Conservation (phyloP, 2,113 vertebrate genomes). For the Theropithecus gelada region DNA sequence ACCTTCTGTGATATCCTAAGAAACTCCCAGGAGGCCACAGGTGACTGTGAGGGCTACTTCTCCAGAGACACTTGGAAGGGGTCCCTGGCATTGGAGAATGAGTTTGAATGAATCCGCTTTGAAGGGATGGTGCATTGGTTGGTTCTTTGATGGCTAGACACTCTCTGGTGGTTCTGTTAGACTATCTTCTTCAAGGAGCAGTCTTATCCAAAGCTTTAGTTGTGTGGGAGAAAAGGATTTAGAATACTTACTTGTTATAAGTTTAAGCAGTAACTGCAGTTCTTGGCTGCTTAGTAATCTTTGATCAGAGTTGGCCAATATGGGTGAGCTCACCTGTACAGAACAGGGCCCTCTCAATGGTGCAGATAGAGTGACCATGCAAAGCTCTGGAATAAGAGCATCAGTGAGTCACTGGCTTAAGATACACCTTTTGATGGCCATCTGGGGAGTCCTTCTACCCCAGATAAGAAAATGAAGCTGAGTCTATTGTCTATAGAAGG, state of each 20-base stretch:
- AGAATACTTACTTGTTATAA: not conserved
- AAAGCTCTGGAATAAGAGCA: not conserved
- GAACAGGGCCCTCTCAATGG: no score
- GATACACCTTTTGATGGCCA: not conserved
- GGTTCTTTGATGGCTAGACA: not conserved
- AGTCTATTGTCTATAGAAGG: not conserved
- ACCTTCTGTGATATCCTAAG: not conserved
- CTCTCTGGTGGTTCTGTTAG: not conserved
- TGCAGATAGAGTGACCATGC: not conserved
- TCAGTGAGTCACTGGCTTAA: not conserved
- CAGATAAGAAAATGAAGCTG: not conserved
- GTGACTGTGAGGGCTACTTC: not conserved
- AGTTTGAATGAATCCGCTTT: not conserved
- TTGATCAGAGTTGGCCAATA: not conserved
- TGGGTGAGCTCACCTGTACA: not conserved
- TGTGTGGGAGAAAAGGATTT: not conserved
- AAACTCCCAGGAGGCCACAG: not conserved
- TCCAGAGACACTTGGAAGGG: no score
- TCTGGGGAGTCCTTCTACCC: not conserved
- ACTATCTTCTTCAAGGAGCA: not conserved
- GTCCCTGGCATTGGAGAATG: not conserved
- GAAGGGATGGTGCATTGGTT: not conserved
- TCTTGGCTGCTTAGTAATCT: not conserved
- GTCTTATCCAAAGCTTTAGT: not conserved
- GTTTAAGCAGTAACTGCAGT: not conserved